Base-by-base conservation (phyloP, 92 coral and sea anemone species). In the Virgularia gustaviana region DNA sequence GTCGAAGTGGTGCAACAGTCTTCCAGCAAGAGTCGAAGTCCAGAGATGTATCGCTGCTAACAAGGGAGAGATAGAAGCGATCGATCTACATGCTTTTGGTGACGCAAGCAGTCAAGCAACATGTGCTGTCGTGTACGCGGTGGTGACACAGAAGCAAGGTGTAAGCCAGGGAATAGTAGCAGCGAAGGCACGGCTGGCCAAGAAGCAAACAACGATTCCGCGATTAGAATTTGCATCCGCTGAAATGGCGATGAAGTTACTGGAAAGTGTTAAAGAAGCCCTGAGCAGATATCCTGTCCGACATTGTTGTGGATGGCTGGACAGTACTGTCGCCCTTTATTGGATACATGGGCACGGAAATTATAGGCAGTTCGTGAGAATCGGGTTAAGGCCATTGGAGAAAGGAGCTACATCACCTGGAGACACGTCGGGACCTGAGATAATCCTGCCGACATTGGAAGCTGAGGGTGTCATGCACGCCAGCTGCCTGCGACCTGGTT, bases 71-170 rank as follows among this genome's bases (percentile, higher is more conserved):
- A 20, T 56, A 1, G 2, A 0, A 13, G 2, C 33, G 13, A 13
- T 56, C 7, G 33, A 4, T 2, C 34, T 56, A 0, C 63, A 56
- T 11, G n/a, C 63, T 2, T 56, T 56, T 12, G 63, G 63, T 1
- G 63, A 56, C 33, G 63, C 63, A 29, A 56, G 63, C n/a, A 56
- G 33, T 35, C 1, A 23, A 1, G 63, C 36, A 56, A 38, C 33
- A 3, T 2, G 36, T 1, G 63, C 63, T 25, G 63, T 13, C 35
- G 36, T 56, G 0, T 56, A 23, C n/a, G 63, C 63, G 2, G 63
- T 56, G 2, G 36, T 56, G 13, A 38, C 28, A 10, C 63, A 56
- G 11, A 38, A 56, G 12, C 1, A 29, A 29, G 63, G 35, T 6
- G 16, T 38, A 3, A 56, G 36, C 7, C 36, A 56, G 24, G 63